Base-by-base conservation (phyloP, 2,113 vertebrate genomes). In the Crotalus tigris region DNA sequence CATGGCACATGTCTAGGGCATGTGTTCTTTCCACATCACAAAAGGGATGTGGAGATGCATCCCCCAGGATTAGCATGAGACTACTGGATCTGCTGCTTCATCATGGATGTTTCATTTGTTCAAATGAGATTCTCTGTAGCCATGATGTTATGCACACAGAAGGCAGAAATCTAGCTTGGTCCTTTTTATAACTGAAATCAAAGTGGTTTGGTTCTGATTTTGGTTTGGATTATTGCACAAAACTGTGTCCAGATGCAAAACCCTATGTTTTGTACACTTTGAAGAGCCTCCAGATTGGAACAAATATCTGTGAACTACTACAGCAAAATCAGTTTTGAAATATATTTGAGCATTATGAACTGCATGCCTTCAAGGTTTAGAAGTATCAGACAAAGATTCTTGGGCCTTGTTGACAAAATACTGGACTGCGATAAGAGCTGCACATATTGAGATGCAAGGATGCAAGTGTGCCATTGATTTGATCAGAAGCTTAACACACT, bases 361-460 rank as follows among this genome's bases (percentile, higher is more conserved):
- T 46, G 21, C 3, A 91, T 57, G 92, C 93, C 95, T 86, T 59
- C 85, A 3, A 92, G 92, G 92, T 93, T 94, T 91, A 23, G 91
- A 92, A 96, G 89, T 89, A 93, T 92, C 96, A 95, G 53, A 89
- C 8, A 19, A 89, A 49, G n/a, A 92, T 12, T 58, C 21, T 5
- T 23, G 54, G 88, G 88, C 93, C 69, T 19, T 3, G 92, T 1
- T 81, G 93, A 93, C 85, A 92, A 92, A 46, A 44, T 49, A 26
- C 91, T 33, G 93, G 94, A 92, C 86, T 93, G 89, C 91, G 92
- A 95, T 64, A 86, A 39, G 94, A 96, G 94, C 95, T 92, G 95
- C 95, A 91, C 95, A 93, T 94, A 94, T 44, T 87, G 3, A 94
- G 95, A 95, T 85, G 88, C 57, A 91, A 87, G 92, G 86, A 94